Percentiles rank a stretch among this genome's conserved stretches.
Evolutionary conservation across 2,797 vertebrate genomes (phyloP).

Genomic region (Parambassis ranga): DNA sequence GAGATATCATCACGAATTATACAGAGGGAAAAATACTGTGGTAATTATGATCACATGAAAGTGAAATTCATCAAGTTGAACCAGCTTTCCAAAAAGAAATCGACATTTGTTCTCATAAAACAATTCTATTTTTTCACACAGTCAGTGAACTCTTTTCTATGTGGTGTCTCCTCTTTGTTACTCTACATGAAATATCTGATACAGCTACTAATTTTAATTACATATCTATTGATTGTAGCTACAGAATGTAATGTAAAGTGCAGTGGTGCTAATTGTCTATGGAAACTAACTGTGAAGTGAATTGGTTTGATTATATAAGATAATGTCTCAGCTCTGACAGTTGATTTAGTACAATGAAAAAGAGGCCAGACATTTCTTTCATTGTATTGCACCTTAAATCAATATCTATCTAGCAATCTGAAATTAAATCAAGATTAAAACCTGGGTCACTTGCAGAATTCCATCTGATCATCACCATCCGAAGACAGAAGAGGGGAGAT

Average conservation of each 20-base stretch:
- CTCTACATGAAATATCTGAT: not conserved
- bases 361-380: constrained; percentile 66
- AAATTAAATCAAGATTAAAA: constrained; percentile 90
- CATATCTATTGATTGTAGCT: constrained; percentile 13
- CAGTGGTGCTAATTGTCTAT: constrained; percentile 61
- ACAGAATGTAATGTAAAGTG: constrained; percentile 10
- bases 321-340: constrained; percentile 51
- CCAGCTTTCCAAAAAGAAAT: not conserved
- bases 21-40: constrained; percentile 19
- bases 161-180: not conserved
- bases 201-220: constrained; percentile 31
- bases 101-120: too few relatives aligned
- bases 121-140: too few relatives aligned
- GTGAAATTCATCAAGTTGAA: constrained; percentile 12
- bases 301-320: constrained; percentile 67
- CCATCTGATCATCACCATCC: constrained; percentile 82
- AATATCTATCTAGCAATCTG: constrained; percentile 90
- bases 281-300: constrained; percentile 38
- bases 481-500: constrained; percentile 82
- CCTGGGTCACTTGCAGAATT: constrained; percentile 80
- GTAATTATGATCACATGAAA: constrained; percentile 47
- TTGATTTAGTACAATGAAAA: constrained; percentile 62
- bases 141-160: not conserved
- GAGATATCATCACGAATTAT: constrained; percentile 43
- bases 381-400: constrained; percentile 82